Percentiles rank a stretch among this genome's conserved stretches.
These are phyloP conservation scores for Gila robusta DNA, from an alignment of 2,797 vertebrate genomes.

Conservation along the genomic window DNA sequence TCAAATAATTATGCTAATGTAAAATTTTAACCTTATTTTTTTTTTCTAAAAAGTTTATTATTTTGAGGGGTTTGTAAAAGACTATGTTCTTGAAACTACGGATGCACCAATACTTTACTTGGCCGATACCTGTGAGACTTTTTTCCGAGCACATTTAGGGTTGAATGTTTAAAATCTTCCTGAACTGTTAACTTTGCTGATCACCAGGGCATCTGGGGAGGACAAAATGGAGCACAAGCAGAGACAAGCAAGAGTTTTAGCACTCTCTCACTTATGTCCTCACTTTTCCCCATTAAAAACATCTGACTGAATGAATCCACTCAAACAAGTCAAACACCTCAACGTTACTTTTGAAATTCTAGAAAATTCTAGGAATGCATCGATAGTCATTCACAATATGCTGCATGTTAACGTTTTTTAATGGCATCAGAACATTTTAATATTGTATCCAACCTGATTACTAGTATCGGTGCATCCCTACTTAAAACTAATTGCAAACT, in stretches of 20 bases:
- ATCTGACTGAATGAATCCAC: conserved; percentile 13
- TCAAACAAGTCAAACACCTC: neutral
- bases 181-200: neutral
- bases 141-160: neutral
- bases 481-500: neutral
- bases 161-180: neutral
- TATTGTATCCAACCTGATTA: neutral
- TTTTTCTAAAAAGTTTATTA: neutral
- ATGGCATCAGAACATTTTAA: neutral
- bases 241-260: neutral
- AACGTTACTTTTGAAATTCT: neutral
- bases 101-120: neutral
- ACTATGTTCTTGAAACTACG: neutral
- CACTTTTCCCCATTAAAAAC: neutral
- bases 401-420: neutral
- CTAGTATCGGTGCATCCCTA: conserved; percentile 5
- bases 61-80: neutral
- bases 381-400: conserved; percentile 4
- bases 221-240: neutral
- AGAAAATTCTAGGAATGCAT: neutral
- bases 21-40: neutral
- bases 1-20: neutral
- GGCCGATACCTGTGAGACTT: neutral
- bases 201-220: neutral
- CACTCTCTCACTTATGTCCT: neutral